These are phyloP conservation scores for Eilema caniola DNA, from an alignment of 2,888 invertebrate genomes.

Conservation along the genomic window DNA sequence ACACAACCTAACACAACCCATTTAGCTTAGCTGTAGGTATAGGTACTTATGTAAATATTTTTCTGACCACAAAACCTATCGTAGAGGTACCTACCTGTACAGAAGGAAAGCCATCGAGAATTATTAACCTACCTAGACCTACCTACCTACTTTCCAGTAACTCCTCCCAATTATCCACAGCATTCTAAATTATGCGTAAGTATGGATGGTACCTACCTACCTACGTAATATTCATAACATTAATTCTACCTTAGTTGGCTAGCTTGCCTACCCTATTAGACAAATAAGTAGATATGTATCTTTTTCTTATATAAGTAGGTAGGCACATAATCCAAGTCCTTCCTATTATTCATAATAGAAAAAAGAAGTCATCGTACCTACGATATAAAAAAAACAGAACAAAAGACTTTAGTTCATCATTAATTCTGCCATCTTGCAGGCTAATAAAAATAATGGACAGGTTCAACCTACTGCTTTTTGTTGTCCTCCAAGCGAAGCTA, in stretches of 20 bases:
- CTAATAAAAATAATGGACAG: constrained; percentile 45
- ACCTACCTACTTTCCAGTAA: too few relatives aligned
- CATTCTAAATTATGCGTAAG: too few relatives aligned
- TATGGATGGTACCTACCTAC: too few relatives aligned
- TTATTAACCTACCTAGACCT: too few relatives aligned
- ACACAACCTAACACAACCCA: too few relatives aligned
- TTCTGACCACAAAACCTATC: too few relatives aligned
- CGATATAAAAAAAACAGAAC: constrained; percentile 26
- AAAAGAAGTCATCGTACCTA: not conserved
- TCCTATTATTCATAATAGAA: not conserved
- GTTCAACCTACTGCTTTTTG: constrained; percentile 24
- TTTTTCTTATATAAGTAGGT: too few relatives aligned
- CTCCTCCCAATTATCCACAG: too few relatives aligned
- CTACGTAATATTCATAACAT: not conserved
- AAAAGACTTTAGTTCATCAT: constrained; percentile 26
- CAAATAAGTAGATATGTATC: not conserved
- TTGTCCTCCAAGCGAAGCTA: constrained; percentile 30
- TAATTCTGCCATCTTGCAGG: constrained; percentile 50
- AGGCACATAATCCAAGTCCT: not conserved
- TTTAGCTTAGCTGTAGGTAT: too few relatives aligned
- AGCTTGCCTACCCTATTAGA: not conserved
- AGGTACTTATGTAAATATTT: too few relatives aligned
- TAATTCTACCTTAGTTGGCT: not conserved
- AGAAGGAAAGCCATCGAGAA: too few relatives aligned
- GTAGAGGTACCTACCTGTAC: too few relatives aligned